phyloP scores from a whole-genome alignment of 2,797 vertebrate species.

The Gymnodraco acuticeps region DNA sequence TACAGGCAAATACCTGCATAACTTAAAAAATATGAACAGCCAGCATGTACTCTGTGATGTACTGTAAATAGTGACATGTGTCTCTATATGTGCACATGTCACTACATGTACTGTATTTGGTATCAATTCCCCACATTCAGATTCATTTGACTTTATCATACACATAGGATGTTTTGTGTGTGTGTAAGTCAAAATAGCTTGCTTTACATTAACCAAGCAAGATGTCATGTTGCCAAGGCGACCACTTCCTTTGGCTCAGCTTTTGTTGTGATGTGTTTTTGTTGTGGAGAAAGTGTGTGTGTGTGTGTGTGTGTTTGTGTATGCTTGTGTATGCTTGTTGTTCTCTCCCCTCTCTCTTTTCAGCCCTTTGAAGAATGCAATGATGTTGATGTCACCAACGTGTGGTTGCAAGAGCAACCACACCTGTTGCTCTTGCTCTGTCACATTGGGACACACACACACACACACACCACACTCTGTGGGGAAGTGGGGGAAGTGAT shows the following conservation, averaged over 20 bases:
- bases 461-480: slow-evolving; percentile 1
- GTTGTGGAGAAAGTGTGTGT: no score
- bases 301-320: not conserved
- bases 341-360: slow-evolving; percentile 26
- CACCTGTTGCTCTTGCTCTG: slow-evolving; percentile 70
- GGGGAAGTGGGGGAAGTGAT: slow-evolving; percentile 13
- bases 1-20: slow-evolving; percentile 29
- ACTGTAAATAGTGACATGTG: slow-evolving; percentile 35
- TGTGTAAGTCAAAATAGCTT: slow-evolving; percentile 7
- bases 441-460: not conserved
- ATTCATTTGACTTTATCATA: not conserved
- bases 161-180: not conserved
- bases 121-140: slow-evolving; percentile 7
- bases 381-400: slow-evolving; percentile 40
- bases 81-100: not conserved
- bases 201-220: slow-evolving; percentile 55
- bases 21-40: slow-evolving; percentile 1
- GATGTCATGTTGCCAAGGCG: slow-evolving; percentile 75
- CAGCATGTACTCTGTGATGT: slow-evolving; percentile 13
- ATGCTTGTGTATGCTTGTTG: slow-evolving; percentile 10
- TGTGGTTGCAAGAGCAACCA: no score
- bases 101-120: not conserved
- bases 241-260: slow-evolving; percentile 73
- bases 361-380: slow-evolving; percentile 36
- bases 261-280: slow-evolving; percentile 10